Evolutionary conservation across 2,888 invertebrate species (phyloP).

Genomic region (Chloroclysta siterata): DNA sequence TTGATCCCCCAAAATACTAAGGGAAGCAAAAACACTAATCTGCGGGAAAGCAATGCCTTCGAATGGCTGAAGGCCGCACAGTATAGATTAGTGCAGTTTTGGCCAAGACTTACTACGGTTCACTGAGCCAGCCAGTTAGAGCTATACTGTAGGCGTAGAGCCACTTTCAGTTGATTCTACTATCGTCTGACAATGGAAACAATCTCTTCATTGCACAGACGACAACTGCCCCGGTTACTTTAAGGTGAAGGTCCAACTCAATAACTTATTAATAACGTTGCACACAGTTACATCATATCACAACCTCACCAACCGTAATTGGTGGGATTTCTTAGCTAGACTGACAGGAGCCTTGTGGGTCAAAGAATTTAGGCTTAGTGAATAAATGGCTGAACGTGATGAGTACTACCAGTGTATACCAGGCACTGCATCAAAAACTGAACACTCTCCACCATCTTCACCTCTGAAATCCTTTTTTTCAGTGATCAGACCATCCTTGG

Average conservation of each 20-base stretch:
- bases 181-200: conserved; percentile 31
- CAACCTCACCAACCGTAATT: conserved; percentile 36
- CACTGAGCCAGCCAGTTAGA: background rate
- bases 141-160: background rate
- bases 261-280: conserved; percentile 51
- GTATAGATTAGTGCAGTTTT: background rate
- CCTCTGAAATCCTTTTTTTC: too few species aligned
- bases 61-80: background rate
- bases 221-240: conserved; percentile 59
- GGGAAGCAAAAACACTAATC: too few species aligned
- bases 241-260: conserved; percentile 61
- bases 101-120: background rate
- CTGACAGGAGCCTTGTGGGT: conserved; percentile 5
- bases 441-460: too few species aligned
- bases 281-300: conserved; percentile 39
- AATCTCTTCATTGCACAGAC: conserved; percentile 39
- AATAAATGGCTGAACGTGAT: background rate
- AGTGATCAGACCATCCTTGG: too few species aligned
- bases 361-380: background rate
- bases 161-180: background rate
- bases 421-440: too few species aligned
- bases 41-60: too few species aligned
- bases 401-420: background rate
- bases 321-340: conserved; percentile 22
- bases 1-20: too few species aligned